Evolutionary conservation across 2,888 invertebrate species (phyloP), one percentile per base, ranked within the genome.

Genomic region (Dusona sp.): DNA sequence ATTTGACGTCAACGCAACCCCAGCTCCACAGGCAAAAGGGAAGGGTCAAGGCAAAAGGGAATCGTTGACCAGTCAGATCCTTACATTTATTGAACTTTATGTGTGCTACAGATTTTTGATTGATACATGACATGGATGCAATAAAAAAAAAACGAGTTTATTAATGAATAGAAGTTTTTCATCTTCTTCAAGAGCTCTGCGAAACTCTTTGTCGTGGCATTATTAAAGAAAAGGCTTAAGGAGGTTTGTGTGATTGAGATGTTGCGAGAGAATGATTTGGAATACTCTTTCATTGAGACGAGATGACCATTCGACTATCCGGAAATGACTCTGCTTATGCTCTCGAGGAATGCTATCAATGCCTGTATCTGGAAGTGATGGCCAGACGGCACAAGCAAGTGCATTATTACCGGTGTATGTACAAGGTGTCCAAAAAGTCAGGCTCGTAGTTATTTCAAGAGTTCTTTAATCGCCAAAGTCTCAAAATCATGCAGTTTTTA

Each of bases 1-100:
- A 94, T 92, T 93, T 90, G 83, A 70, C 70, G 84, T 75, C 48
- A 87, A n/a, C 48, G 51, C 33, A 36, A 42, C 33, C 29, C 77
- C 83, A 83, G 67, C 70, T 80, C 83, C 64, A 74, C n/a, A 19
- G 4, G 19, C 48, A 48, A 48, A 84, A 77, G 72, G 22, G 67
- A 88, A 90, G 87, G 89, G 87, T 42, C 64, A 51, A 54, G 74
- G 68, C 57, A 65, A 77, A 74, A 81, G 79, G 75, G 42, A 51
- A 68, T 19, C 42, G 13, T 29, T 54, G 25, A 38, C 13, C 42
- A 48, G 36, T 19, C 25, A 33, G 54, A 68, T 0, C 42, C 16
- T 29, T 9, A 16, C 29, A 6, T 16, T 19, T 7, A 70, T 29
- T 19, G 33, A n/a, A 67, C 38, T 67, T 38, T 11, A 1, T 36